Percentiles rank a stretch among this genome's conserved stretches.
These are phyloP conservation scores for Cephus sareptanus DNA, from an alignment of 2,888 invertebrate genomes.

Conservation along the genomic window DNA sequence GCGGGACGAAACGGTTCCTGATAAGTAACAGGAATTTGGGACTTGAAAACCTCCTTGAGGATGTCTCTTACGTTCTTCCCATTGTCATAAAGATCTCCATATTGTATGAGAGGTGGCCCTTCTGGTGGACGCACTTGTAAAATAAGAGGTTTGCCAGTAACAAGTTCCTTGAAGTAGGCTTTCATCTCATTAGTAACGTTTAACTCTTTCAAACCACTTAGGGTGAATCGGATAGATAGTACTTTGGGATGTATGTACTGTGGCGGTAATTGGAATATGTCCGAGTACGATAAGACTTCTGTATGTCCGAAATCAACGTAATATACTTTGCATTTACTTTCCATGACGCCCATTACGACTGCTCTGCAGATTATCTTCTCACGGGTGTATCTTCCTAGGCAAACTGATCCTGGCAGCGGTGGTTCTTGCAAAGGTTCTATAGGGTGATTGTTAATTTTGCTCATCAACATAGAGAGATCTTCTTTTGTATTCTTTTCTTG, in stretches of 20 bases:
- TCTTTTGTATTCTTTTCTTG: slow-evolving; percentile 74
- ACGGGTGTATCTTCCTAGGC: slow-evolving; percentile 78
- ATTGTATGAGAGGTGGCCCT: slow-evolving; percentile 78
- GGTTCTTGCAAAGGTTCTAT: slow-evolving; percentile 73
- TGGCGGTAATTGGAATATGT: slow-evolving; percentile 81
- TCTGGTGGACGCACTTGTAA: slow-evolving; percentile 77
- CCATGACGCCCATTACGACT: slow-evolving; percentile 79
- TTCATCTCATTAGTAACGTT: slow-evolving; percentile 72
- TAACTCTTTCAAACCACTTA: slow-evolving; percentile 75
- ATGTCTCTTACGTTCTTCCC: slow-evolving; percentile 72
- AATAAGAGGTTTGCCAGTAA: slow-evolving; percentile 72
- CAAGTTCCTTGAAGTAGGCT: slow-evolving; percentile 77
- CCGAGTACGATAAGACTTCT: slow-evolving; percentile 76
- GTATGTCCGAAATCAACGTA: slow-evolving; percentile 87
- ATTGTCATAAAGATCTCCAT: slow-evolving; percentile 76
- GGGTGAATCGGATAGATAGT: slow-evolving; percentile 79
- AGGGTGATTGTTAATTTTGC: slow-evolving; percentile 74
- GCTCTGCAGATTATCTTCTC: slow-evolving; percentile 80
- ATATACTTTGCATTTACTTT: slow-evolving; percentile 79
- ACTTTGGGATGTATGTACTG: slow-evolving; percentile 78
- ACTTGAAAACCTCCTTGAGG: slow-evolving; percentile 54
- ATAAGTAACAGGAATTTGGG: slow-evolving; percentile 29
- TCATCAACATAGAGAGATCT: slow-evolving; percentile 77
- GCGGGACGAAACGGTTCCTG: slow-evolving; percentile 34
- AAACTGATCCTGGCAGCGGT: slow-evolving; percentile 81